A percentile compares a stretch with the other conserved stretches of the same genome.
Evolutionary conservation across 2,797 vertebrate species (phyloP).

Genomic region (Sebastes paucispinis): DNA sequence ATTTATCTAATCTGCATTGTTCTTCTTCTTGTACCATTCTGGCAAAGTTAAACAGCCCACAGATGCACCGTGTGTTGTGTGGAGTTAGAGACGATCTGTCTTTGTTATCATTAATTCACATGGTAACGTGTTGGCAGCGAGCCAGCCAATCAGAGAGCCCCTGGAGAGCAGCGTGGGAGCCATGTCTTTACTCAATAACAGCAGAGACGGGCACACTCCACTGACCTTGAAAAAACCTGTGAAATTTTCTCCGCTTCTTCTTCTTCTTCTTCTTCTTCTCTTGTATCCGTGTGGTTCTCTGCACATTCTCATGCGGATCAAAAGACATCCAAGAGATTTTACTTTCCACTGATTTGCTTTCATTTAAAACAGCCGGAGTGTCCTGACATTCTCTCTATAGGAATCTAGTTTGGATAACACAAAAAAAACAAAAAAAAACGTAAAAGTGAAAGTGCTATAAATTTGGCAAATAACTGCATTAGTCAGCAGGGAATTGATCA

Average conservation of each 20-base stretch:
- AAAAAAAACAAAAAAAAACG: neutral
- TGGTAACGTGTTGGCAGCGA: slow-evolving; percentile 28
- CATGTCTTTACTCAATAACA: slow-evolving; percentile 16
- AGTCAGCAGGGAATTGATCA: neutral
- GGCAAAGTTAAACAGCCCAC: neutral
- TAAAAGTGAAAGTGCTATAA: neutral
- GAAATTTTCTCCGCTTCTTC: neutral
- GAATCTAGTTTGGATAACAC: neutral
- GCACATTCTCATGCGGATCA: neutral
- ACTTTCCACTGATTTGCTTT: neutral
- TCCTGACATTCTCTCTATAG: neutral
- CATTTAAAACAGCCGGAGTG: neutral
- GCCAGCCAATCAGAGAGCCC: slow-evolving; percentile 43
- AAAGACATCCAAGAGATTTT: neutral
- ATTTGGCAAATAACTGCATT: neutral
- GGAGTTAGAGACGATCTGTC: slow-evolving; percentile 16
- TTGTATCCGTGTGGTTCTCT: neutral
- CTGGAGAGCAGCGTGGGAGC: slow-evolving; percentile 29
- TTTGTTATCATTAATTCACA: slow-evolving; percentile 25
- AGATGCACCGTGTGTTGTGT: neutral
- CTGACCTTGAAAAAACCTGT: slow-evolving; percentile 43
- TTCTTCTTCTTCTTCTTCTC: neutral
- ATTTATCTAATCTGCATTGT: neutral
- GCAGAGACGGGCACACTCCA: slow-evolving; percentile 1
- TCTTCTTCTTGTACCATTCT: neutral